Evolutionary conservation across 2,888 invertebrate genomes (phyloP), one percentile per base, ranked within the genome.

Genomic region (Dioctria linearis): DNA sequence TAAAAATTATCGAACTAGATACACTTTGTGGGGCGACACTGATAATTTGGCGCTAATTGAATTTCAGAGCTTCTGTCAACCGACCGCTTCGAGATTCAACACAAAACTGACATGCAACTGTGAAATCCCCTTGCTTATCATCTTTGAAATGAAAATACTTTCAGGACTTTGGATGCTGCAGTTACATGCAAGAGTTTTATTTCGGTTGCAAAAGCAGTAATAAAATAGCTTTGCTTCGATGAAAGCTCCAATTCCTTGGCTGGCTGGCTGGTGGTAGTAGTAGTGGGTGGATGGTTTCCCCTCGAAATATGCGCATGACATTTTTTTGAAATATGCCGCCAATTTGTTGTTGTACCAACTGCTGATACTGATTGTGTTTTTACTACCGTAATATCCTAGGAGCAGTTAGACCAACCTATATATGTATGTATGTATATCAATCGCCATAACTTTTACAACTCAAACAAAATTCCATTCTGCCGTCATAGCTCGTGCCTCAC

Each of bases 31-130:
- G 2, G 25, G 49, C 5, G 63, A 59, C 9, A 51, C 37, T 39
- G 54, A 4, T 37, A 3, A 42, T n/a, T 54, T 11, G 13, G 57
- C 42, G 25, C 13, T 37, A 11, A n/a, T n/a, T 13, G 25, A 11
- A 3, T 25, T 13, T 40, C 40, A 25, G 59, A 42, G 40, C 40
- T 57, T 54, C 49, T 2, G n/a, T 9, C 79, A 71, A 81, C 71
- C 69, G 71, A 81, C 76, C 82, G 75, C 63, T 57, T 67, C 78
- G 82, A 80, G 76, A 59, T 63, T 78, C 80, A 73, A 65, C 71
- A 66, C 43, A 65, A 69, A 63, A 82, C 82, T 82, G 78, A 76
- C 39, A 46, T 73, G 59, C 80, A 80, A 80, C 78, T 49, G 80
- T 67, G 69, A 78, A 71, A 75, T 63, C 61, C 13, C 54, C 66